Base-by-base conservation (phyloP, 2,888 invertebrate genomes). In the Oxyscelio sp. region DNA sequence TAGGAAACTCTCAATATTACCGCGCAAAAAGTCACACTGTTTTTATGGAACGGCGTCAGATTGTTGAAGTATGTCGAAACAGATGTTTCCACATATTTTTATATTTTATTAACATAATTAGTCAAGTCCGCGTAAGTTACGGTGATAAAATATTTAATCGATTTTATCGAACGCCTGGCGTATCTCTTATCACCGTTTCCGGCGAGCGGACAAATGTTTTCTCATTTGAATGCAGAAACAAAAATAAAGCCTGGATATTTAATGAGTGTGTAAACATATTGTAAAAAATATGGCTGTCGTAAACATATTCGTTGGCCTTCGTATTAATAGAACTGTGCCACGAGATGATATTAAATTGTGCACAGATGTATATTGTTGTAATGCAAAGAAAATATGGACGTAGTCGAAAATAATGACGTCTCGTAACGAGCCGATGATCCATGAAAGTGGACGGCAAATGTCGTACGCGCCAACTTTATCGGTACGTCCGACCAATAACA, bases 351-450 rank as follows among this genome's bases (percentile, higher is more conserved):
- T 82, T 82, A 75, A 82, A 82, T 75, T 65, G 70, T 21, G 75
- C 70, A 56, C 82, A 50, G 63, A 75, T 48, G 75, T 68, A 75
- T 75, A 75, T 70, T 82, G 75, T 75, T 73, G 71, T 74, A 68
- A 70, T 58, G 61, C 50, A 74, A 38, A 52, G 40, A 79, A 80
- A 84, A 71, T 84, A 48, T 73, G 73, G 61, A 27, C 40, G 71
- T 70, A 61, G 68, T 63, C 70, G 54, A 79, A 83, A 79, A 79
- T 78, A 83, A 74, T 79, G 78, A 68, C 68, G 66, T 70, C 40
- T 61, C 56, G 52, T 82, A 85, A 85, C 74, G 75, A 82, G 82
- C 82, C 82, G 82, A 82, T 82, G 85, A 85, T 85, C 85, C 82
- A 85, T 79, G 85, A 82, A 81, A 85, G 77, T 71, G 74, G 74